Evolutionary conservation across 1,140 invertebrate species (phyloP), one percentile per base, ranked within the genome.

Genomic region (Cherax destructor): DNA sequence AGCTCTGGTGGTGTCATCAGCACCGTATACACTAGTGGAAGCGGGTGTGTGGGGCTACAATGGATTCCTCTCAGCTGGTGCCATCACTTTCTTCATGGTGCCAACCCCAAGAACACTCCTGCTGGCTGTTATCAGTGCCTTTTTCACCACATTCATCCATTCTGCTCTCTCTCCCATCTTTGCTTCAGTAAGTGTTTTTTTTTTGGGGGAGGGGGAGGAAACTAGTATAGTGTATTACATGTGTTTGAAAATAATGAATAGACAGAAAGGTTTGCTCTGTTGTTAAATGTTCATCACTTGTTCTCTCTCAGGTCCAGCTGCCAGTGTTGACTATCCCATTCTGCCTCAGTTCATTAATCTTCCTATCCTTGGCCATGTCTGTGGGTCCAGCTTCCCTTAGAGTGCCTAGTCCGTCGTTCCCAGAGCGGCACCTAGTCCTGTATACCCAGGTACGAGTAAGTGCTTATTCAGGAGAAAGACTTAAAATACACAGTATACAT

Each of bases 21-120:
- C 86, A 3, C 91, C 91, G 0, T 92, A 85, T 52, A 41, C 76
- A 47, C 13, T 24, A 21, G 74, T 88, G 18, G 88, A 92, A 24
- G 91, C 78, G 3, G 92, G 92, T 11, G 85, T 93, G 21, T 93
- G 92, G 92, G 92, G 92, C 56, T 93, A 93, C 81, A 93, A 93
- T 74, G 92, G 91, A 3, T 90, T 93, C 83, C 59, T 93, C 21
- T 74, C 90, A 16, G 92, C 79, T 6, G 92, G 74, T 4, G 84
- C 86, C 83, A 80, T 92, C 21, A 41, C 81, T n/a, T 93, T 93
- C 92, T 93, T 93, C 81, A 69, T 92, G 18, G 89, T 91, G 47
- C 86, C 91, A 3, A 77, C 56, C 7, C 78, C 79, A 30, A 65
- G 74, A n/a, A 59, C 76, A 9, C 30, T 86, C 7, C 7, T 86